Conservation (phyloP, 2,797 vertebrate genomes). For the Sebastolobus altivelis region DNA sequence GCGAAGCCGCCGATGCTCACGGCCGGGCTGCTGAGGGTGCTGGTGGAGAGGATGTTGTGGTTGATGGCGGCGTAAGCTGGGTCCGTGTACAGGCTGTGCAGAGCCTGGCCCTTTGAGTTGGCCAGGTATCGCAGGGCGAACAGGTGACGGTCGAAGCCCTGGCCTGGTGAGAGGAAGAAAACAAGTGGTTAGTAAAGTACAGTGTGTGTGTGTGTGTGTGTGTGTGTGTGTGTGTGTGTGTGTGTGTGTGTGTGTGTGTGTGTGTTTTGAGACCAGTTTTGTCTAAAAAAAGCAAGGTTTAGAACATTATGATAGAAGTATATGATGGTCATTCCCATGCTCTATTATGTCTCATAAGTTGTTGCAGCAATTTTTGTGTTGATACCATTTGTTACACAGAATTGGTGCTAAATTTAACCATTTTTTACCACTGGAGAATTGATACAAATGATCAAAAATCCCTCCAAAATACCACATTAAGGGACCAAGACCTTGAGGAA, state of each 20-base stretch:
- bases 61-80: constrained; percentile 91
- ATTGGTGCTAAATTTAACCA: too few species aligned
- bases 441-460: too few species aligned
- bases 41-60: constrained; percentile 97
- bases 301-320: too few species aligned
- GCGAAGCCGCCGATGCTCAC: constrained; percentile 93
- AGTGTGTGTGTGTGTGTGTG: too few species aligned
- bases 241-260: background rate
- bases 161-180: constrained; percentile 82
- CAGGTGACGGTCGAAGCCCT: constrained; percentile 97
- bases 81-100: constrained; percentile 90
- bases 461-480: too few species aligned
- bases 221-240: background rate
- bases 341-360: too few species aligned
- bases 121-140: constrained; percentile 90
- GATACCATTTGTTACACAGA: too few species aligned
- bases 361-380: too few species aligned
- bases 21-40: constrained; percentile 92
- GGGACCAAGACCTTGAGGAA: too few species aligned
- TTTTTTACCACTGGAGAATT: too few species aligned
- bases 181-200: background rate
- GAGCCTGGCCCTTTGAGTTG: constrained; percentile 77
- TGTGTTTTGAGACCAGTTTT: background rate
- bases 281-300: background rate
- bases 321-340: too few species aligned